Evolutionary conservation across 2,113 vertebrate genomes (phyloP), one percentile per base, ranked within the genome.

Genomic region (Synodontis membranacea): DNA sequence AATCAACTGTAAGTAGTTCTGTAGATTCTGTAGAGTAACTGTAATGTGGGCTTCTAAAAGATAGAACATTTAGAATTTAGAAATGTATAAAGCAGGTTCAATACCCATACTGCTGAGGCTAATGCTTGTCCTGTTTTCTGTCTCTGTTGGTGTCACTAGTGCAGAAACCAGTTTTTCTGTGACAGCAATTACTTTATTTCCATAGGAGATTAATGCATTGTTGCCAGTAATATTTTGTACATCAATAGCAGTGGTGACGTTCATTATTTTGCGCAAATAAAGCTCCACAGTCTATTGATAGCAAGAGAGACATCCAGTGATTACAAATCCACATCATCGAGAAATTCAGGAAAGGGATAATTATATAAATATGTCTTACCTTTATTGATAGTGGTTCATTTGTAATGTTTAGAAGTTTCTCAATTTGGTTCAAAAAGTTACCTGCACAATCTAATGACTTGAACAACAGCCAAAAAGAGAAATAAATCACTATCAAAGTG

Each of bases 111-210:
- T 6, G 0, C 9, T 0, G 19, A 56, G 14, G 0, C 15, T n/a
- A 19, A 88, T 80, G 15, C 0, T 74, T 48, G 56, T 5, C 4
- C 0, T 9, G 23, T 48, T 50, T 31, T 15, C 5, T 2, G 60
- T 79, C 0, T 54, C 5, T 37, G 82, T 84, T 42, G 39, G 9
- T 39, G 0, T 56, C 46, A 87, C 68, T 31, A 87, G 21, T 11
- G 25, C 28, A 39, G 58, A 76, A 28, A 87, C 19, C 54, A 89
- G 56, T 34, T 31, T 86, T 37, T 82, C 82, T 23, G 21, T 76
- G 76, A 60, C 39, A 1, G 74, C 75, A 19, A 89, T 34, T 4
- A 84, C 31, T 0, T 5, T 3, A 37, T 75, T 85, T 76, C 42
- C 80, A 2, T 46, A 64, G 10, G 10, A 14, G 14, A 75, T 44